Percentiles rank a stretch among this genome's conserved stretches.
Conservation (phyloP, 1,140 invertebrate species). For the Diprion similis region DNA sequence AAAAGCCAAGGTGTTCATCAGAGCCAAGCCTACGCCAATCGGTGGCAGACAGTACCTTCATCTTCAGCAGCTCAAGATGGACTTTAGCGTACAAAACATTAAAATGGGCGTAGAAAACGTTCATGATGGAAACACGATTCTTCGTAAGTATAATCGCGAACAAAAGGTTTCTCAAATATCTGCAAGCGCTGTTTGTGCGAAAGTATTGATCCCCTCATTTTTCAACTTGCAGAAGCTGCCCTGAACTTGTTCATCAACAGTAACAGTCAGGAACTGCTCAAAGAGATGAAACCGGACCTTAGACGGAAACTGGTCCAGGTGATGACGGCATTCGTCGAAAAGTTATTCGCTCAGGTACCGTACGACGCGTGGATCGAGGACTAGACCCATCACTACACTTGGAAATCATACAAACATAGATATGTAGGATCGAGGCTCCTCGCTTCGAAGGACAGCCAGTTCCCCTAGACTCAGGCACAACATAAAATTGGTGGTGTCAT, state of each 20-base stretch:
- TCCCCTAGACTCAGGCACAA: not conserved
- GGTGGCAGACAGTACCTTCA: constrained; percentile 70
- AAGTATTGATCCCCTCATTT: not conserved
- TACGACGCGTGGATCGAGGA: constrained; percentile 75
- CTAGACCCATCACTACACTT: constrained; percentile 34
- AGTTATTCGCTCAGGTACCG: constrained; percentile 76
- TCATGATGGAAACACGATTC: constrained; percentile 77
- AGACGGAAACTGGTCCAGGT: constrained; percentile 76
- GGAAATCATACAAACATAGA: not conserved
- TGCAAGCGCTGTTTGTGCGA: not conserved
- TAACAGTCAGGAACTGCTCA: constrained; percentile 80
- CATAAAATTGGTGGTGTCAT: not conserved
- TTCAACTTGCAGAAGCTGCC: constrained; percentile 72
- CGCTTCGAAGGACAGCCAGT: not conserved
- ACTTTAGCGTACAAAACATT: constrained; percentile 80
- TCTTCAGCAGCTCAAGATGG: constrained; percentile 79
- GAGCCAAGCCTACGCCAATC: constrained; percentile 67
- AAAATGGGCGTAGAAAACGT: constrained; percentile 84
- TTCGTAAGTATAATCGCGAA: constrained; percentile 68
- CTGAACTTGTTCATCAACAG: constrained; percentile 87
- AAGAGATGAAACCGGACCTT: constrained; percentile 86
- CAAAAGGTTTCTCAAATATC: constrained; percentile 18
- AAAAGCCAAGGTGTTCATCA: constrained; percentile 83
- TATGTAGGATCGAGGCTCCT: not conserved
- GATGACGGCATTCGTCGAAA: constrained; percentile 77